Evolutionary conservation across 1,140 invertebrate genomes (phyloP), one percentile per base, ranked within the genome.

Genomic region (Gryllus bimaculatus): DNA sequence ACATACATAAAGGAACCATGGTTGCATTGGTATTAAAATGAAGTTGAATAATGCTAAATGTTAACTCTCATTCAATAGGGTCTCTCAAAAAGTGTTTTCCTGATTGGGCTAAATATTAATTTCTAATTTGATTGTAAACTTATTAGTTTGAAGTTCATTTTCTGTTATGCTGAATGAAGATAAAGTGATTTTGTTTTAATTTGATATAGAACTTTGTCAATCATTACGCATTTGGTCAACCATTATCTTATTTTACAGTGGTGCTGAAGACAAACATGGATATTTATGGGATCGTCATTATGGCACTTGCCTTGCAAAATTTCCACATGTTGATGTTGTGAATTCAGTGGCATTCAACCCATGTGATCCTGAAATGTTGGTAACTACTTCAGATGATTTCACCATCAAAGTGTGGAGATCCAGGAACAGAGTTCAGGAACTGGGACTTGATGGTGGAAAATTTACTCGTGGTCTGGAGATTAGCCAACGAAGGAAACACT

Each of bases 271-370:
- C 84, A 92, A 92, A 83, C 91, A 94, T 85, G 92, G 93, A 1
- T 96, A 96, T 83, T 83, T 96, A 8, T 96, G 94, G 95, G 94
- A 96, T 83, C 87, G 94, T 78, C 93, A 96, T 84, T 96, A 96
- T 84, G 94, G 94, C 18, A 89, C 93, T 1, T 94, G 93, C 83
- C 85, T 96, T 74, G 90, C 90, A 0, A 93, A 93, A 82, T 92
- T 92, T 81, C 92, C 91, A 20, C 95, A 97, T 85, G 86, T 85
- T 5, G 94, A 95, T 86, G 93, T 96, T 15, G 94, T 96, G 0
- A 96, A 96, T 86, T 93, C 92, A 13, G 94, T 96, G 3, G 94
- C 94, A 18, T 96, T 97, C 82, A 95, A 95, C 87, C 93, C 94
- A 8, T 87, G 87, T 74, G 92, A 96, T 87, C 89, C 93, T 2